Evolutionary conservation across 1,140 invertebrate species (phyloP).

Genomic region (Cepaea nemoralis): DNA sequence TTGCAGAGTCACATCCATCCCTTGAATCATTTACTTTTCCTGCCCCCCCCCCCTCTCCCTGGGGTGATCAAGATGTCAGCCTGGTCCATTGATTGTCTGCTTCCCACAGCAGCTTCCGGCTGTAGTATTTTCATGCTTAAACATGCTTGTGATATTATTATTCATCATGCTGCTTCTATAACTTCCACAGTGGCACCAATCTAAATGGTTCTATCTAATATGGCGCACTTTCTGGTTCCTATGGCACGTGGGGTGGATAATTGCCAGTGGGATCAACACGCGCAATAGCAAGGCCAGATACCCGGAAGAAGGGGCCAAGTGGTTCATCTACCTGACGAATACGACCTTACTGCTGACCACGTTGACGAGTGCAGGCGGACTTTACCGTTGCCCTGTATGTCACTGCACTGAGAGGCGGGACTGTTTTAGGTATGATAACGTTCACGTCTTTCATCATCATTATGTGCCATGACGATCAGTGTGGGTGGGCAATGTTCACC

Average conservation of each 20-base stretch:
- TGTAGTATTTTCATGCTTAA: too few species aligned
- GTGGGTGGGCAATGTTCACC: too few species aligned
- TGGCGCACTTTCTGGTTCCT: conserved; percentile 54
- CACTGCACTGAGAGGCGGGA: background rate
- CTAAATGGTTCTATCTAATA: conserved; percentile 46
- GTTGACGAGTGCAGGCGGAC: conserved; percentile 48
- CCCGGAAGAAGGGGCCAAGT: conserved; percentile 51
- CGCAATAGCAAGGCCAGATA: conserved; percentile 47
- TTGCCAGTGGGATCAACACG: conserved; percentile 47
- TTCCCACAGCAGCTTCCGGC: too few species aligned
- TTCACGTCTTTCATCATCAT: too few species aligned
- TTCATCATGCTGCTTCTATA: too few species aligned
- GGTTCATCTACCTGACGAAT: conserved; percentile 62
- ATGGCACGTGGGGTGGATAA: conserved; percentile 56
- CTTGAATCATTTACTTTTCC: too few species aligned
- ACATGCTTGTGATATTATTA: too few species aligned
- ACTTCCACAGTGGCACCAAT: conserved; percentile 44
- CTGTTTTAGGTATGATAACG: background rate
- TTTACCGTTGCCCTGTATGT: conserved; percentile 15
- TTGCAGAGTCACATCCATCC: too few species aligned
- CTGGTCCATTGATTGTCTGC: too few species aligned
- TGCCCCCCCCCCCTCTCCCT: too few species aligned
- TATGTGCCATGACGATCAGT: too few species aligned
- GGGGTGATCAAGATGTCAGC: too few species aligned
- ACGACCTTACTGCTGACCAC: conserved; percentile 55